Base-by-base conservation (phyloP, 1,140 invertebrate genomes). In the Temnothorax longispinosus region DNA sequence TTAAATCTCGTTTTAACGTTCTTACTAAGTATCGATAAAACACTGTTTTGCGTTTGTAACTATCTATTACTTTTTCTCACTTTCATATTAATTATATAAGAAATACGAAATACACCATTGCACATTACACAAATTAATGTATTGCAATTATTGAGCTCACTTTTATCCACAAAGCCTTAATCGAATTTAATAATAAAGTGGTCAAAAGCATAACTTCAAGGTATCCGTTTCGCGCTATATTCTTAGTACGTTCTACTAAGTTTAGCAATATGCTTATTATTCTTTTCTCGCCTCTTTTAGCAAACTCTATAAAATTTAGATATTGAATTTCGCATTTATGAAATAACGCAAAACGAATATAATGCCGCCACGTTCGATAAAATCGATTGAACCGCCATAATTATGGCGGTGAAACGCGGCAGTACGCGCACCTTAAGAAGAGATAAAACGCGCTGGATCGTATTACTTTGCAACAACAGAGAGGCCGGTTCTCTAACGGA, bases 391-490 rank as follows among this genome's bases (percentile, higher is more conserved):
- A 18, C 11, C n/a, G n/a, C n/a, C n/a, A 6, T 38, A 56, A 84
- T 84, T 74, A 50, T 60, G 54, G 27, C 35, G 3, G 3, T 41
- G 13, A 32, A 75, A 62, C 35, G 2, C 38, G 41, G 8, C 60
- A 35, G 18, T 77, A 21, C 58, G 21, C 44, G 32, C 82, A 56
- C 35, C 58, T 85, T 85, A 77, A 78, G 72, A 52, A 64, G 82
- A 78, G 62, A 15, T 84, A 85, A 85, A 85, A 77, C 58, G 35
- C 38, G 44, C 21, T 85, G 21, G 82, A 85, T 85, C 60, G 47
- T 75, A 78, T 85, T 78, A 78, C 75, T 35, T 65, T 78, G 58
- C 82, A 69, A 77, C 82, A 78, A 78, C 75, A 85, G 56, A 72
- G 35, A 72, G 35, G 47, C 72, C 32, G 47, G 58, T 10, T 71